Evolutionary conservation across 1,140 invertebrate species (phyloP), one percentile per base, ranked within the genome.

Genomic region (Heliconius congener): DNA sequence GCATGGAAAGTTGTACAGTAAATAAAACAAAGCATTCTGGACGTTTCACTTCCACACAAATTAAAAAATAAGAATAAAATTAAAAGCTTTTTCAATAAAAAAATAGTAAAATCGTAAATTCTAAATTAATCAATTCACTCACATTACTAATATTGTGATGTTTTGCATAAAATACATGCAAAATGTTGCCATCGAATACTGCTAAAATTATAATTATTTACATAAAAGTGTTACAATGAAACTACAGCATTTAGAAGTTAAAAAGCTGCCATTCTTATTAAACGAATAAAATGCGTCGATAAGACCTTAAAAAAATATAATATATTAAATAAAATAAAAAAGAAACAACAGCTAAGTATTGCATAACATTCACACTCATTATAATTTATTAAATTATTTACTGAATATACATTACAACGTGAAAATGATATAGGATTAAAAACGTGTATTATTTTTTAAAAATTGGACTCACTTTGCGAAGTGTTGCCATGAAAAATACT

Each of bases 81-180:
- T 76, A 85, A 82, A 82, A 84, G 81, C 77, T 34, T 75, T 77
- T 76, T 84, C 82, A 82, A 78, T 83, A 86, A 80, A 84, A 37
- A 85, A 88, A 85, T 81, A 84, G 83, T 87, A 91, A 90, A 89
- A 91, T 84, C 79, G 60, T 30, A 27, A 66, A 84, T 76, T 84
- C 81, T 88, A 87, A 90, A 80, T 77, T 84, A 83, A 87, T 90
- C 85, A 88, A 88, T 90, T 84, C 86, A 83, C 77, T 86, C 84
- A 77, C 85, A 86, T 91, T 87, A 91, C 71, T 87, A 86, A 86
- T 74, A 76, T 88, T 94, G 92, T 94, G 92, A 94, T 94, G 92
- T 87, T 81, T 78, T 76, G 30, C 74, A 76, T 72, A 55, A 74
- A 77, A 85, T 76, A 81, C 76, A 83, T 81, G 80, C 79, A 82